Conservation (phyloP, 2,888 invertebrate genomes). For the Heliconius ismenius region DNA sequence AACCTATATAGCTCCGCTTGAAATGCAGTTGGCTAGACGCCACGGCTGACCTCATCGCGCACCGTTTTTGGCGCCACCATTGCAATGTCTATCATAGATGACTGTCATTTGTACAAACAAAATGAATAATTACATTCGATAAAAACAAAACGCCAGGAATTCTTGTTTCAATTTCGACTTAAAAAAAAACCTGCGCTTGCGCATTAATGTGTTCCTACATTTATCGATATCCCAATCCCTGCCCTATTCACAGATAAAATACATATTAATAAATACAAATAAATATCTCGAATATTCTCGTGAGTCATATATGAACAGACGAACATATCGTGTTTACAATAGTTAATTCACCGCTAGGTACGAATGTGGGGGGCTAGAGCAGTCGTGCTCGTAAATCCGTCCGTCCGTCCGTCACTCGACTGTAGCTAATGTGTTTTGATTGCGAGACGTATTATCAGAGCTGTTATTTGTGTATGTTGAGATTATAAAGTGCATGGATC, state of each 20-base stretch:
- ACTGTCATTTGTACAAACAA: constrained; percentile 44
- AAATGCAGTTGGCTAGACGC: constrained; percentile 34
- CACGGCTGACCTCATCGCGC: constrained; percentile 71
- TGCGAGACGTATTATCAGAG: constrained; percentile 37
- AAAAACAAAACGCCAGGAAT: not conserved
- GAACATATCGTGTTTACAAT: constrained; percentile 41
- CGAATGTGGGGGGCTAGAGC: constrained; percentile 44
- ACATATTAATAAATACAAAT: constrained; percentile 45
- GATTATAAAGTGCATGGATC: not conserved
- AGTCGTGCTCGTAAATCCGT: constrained; percentile 58
- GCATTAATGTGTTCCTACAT: not conserved
- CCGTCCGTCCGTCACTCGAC: constrained; percentile 55
- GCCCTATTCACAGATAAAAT: constrained; percentile 39
- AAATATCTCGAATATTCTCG: constrained; percentile 41
- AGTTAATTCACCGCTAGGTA: constrained; percentile 44
- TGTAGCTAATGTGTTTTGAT: constrained; percentile 41
- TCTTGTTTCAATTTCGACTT: not conserved
- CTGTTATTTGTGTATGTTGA: constrained; percentile 26
- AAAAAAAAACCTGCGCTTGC: not conserved
- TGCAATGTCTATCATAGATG: constrained; percentile 68
- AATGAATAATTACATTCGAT: not conserved
- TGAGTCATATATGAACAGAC: constrained; percentile 43
- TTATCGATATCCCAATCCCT: constrained; percentile 36
- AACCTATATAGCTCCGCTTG: constrained; percentile 15
- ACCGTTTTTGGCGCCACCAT: constrained; percentile 75